A percentile compares a stretch with the other conserved stretches of the same genome.
Conservation (phyloP, 2,113 vertebrate genomes). For the Semnornis frantzii region DNA sequence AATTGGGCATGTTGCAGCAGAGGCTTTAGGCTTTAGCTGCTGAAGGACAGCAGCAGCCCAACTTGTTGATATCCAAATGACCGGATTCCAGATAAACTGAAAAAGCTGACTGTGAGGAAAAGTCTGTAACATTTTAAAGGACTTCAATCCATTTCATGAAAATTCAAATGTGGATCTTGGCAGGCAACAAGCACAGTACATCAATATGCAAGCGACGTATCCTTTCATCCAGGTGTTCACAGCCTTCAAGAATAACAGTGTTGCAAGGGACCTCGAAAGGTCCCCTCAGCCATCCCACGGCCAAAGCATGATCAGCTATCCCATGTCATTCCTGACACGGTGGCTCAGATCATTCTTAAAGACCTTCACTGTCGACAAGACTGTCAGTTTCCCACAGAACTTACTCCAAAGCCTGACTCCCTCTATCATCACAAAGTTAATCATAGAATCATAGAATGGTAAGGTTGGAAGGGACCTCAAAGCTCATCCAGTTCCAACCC, state of each 20-base stretch:
- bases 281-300: not conserved
- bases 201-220: not conserved
- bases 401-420: not conserved
- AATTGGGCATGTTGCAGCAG: constrained; percentile 83
- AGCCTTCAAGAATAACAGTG: not conserved
- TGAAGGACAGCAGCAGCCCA: constrained; percentile 82
- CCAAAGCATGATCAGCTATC: not conserved
- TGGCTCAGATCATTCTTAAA: not conserved
- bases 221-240: not conserved
- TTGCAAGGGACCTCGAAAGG: not conserved
- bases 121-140: constrained; percentile 77
- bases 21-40: constrained; percentile 82
- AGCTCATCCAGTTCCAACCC: too few relatives aligned
- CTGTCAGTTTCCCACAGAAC: not conserved
- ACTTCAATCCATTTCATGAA: constrained; percentile 25
- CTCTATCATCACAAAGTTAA: not conserved
- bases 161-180: constrained; percentile 44
- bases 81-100: constrained; percentile 87
- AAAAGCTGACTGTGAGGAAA: constrained; percentile 82
- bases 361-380: not conserved
- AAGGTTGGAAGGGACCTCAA: too few relatives aligned
- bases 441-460: not conserved
- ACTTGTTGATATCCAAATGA: constrained; percentile 83
- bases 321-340: not conserved
- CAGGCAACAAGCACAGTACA: not conserved